phyloP scores from a whole-genome alignment of 92 coral and sea anemone genomes.

The Zoanthus sociatus region DNA sequence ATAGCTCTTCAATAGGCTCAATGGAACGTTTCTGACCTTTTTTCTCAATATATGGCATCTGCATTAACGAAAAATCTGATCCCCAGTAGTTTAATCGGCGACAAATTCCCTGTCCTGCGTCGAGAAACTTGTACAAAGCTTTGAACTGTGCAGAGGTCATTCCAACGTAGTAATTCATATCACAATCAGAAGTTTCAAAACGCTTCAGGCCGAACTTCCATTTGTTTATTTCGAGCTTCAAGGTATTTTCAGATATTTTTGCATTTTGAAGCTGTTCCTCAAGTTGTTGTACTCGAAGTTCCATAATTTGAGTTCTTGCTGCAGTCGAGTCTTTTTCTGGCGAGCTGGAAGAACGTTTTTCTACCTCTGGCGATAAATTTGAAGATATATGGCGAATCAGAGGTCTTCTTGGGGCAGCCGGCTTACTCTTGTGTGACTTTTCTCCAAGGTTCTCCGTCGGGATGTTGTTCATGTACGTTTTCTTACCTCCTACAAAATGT shows the following conservation, averaged over 20 bases:
- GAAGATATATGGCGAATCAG: background rate
- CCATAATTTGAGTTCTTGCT: background rate
- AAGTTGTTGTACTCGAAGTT: background rate
- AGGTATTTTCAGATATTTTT: background rate
- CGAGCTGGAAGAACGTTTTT: background rate
- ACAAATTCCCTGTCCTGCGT: conserved; percentile 13
- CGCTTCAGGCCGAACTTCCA: conserved; percentile 27
- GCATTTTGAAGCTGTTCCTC: conserved; percentile 1
- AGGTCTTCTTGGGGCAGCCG: conserved; percentile 1
- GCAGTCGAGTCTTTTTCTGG: background rate
- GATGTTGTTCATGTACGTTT: conserved; percentile 34
- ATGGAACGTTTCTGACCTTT: conserved; percentile 55
- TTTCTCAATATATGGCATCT: conserved; percentile 44
- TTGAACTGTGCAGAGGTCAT: conserved; percentile 13
- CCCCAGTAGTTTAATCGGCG: conserved; percentile 60
- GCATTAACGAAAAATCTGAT: conserved; percentile 49
- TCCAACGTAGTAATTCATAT: conserved; percentile 32
- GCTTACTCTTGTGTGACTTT: conserved; percentile 10
- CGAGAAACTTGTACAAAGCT: conserved; percentile 22
- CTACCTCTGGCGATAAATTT: background rate
- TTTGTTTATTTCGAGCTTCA: conserved; percentile 14
- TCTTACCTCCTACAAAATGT: conserved; percentile 64
- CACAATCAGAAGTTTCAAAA: conserved; percentile 19
- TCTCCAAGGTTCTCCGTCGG: background rate
- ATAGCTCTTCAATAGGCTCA: conserved; percentile 51